Evolutionary conservation across 2,888 invertebrate genomes (phyloP).

Genomic region (Agrenia bidenticulata): DNA sequence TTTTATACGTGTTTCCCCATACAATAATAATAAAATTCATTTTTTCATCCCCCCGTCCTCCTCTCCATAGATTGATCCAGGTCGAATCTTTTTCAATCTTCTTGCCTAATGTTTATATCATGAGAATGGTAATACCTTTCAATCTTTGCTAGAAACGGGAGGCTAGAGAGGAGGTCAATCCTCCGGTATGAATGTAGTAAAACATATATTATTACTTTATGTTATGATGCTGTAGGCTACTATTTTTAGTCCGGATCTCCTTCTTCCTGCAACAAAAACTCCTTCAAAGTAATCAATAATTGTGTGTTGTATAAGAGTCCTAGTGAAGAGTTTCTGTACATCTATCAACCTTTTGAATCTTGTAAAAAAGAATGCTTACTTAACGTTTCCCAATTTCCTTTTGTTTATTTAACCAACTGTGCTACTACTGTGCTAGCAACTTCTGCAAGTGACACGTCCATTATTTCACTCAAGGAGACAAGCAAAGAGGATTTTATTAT

Average conservation of each 20-base stretch:
- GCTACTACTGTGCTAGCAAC: not conserved
- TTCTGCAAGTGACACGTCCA: not conserved
- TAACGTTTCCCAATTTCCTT: conserved; percentile 15
- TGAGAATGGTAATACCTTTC: not conserved
- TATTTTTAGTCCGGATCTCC: too few relatives aligned
- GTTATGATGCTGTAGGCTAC: too few relatives aligned
- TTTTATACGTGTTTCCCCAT: too few relatives aligned
- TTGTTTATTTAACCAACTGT: conserved; percentile 18
- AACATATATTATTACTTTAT: too few relatives aligned
- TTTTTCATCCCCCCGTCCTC: conserved; percentile 1
- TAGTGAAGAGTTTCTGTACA: too few relatives aligned
- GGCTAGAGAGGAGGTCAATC: too few relatives aligned
- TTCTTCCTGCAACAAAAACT: too few relatives aligned
- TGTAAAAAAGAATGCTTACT: conserved; percentile 8
- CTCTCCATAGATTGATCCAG: conserved; percentile 4
- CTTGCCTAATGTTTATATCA: not conserved
- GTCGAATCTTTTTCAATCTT: conserved; percentile 9
- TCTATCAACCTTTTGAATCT: too few relatives aligned
- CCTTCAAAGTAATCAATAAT: too few relatives aligned
- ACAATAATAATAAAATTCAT: conserved; percentile 1
- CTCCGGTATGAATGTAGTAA: too few relatives aligned
- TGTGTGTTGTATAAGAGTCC: too few relatives aligned
- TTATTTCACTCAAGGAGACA: not conserved
- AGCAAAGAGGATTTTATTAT: not conserved
- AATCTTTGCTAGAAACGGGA: too few relatives aligned